These are phyloP conservation scores for Megaceryle maxima DNA, from an alignment of 2,113 vertebrate species.

Conservation along the genomic window DNA sequence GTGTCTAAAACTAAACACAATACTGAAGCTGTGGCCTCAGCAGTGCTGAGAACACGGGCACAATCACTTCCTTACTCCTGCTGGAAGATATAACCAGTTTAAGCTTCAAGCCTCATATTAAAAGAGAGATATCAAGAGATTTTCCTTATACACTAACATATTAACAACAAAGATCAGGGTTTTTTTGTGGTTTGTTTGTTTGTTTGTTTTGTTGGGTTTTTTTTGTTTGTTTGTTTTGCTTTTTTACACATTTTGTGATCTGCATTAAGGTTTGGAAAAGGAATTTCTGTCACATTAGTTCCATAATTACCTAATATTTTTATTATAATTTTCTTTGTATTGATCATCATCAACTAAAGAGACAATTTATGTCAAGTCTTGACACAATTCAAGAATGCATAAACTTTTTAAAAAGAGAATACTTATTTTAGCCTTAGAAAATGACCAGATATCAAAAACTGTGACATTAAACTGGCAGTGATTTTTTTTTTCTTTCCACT, in stretches of 20 bases:
- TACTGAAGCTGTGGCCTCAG: too few species aligned
- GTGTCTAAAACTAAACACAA: too few species aligned
- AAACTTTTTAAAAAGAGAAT: background rate
- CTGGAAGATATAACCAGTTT: background rate
- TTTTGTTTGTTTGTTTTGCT: too few species aligned
- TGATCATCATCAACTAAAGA: background rate
- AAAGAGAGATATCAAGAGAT: background rate
- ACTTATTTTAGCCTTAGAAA: background rate
- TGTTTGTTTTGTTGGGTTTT: too few species aligned
- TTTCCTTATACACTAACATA: background rate
- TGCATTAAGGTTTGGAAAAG: background rate
- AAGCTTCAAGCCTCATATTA: background rate
- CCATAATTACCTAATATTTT: fast-evolving
- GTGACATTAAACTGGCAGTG: background rate
- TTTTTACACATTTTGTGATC: background rate
- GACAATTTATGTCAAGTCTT: background rate
- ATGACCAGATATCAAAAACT: background rate
- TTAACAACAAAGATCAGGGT: background rate
- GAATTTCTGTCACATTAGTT: background rate
- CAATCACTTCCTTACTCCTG: too few species aligned
- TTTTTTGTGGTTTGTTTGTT: too few species aligned
- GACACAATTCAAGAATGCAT: background rate
- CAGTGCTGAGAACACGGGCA: too few species aligned
- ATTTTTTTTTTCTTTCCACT: background rate
- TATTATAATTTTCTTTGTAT: background rate